Percentiles rank a stretch among this genome's conserved stretches.
These are phyloP conservation scores for Gasteruption jaculator DNA, from an alignment of 2,888 invertebrate species.

Conservation along the genomic window DNA sequence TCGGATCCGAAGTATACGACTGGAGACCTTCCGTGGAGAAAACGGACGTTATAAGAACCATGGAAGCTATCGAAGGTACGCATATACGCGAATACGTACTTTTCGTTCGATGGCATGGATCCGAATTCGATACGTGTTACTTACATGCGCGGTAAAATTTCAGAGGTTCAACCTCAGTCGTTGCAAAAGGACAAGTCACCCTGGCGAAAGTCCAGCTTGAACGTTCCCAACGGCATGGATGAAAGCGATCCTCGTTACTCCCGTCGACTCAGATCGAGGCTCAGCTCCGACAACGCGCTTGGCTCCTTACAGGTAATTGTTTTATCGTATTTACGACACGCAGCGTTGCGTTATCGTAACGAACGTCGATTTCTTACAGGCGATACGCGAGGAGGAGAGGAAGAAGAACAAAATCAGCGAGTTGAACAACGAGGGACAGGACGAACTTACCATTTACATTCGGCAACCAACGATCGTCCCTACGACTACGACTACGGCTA, in stretches of 20 bases:
- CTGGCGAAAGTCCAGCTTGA: conserved; percentile 69
- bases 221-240: conserved; percentile 61
- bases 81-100: not conserved
- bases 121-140: not conserved
- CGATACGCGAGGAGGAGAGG: conserved; percentile 47
- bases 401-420: conserved; percentile 43
- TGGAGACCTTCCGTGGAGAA: conserved; percentile 82
- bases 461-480: conserved; percentile 36
- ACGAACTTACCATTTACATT: conserved; percentile 45
- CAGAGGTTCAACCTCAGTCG: conserved; percentile 65
- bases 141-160: conserved; percentile 24
- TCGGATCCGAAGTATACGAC: conserved; percentile 61
- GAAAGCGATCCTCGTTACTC: conserved; percentile 62
- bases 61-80: conserved; percentile 82
- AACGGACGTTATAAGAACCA: conserved; percentile 76
- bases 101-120: conserved; percentile 8
- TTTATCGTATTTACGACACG: conserved; percentile 9
- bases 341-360: not conserved
- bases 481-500: no score
- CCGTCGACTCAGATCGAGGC: conserved; percentile 50
- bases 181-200: conserved; percentile 70
- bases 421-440: conserved; percentile 28
- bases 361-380: conserved; percentile 27
- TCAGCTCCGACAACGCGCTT: conserved; percentile 45
- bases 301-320: conserved; percentile 49